Evolutionary conservation across 1,140 invertebrate species (phyloP), one percentile per base, ranked within the genome.

Genomic region (Oscheius sp.): DNA sequence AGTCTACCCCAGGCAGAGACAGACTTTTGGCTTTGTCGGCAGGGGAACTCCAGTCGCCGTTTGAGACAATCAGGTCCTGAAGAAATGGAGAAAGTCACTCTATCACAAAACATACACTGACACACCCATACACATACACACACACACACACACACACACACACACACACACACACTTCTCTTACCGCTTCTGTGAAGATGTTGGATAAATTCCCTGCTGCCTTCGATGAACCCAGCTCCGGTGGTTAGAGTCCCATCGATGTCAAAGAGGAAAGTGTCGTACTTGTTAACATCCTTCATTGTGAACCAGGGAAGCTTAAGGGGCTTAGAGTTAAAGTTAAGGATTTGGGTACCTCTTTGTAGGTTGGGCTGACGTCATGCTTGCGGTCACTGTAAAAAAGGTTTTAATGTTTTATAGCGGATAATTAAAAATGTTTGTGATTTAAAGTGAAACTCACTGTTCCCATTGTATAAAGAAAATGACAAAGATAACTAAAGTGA

Each of bases 231-330:
- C 7, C 49, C 49, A 26, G 15, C 49, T 23, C 7, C 49, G 49
- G 15, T 55, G 15, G 15, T 55, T 23, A 55, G 7, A 7, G 49
- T 55, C 23, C 49, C 49, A 26, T 55, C 49, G 15, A 55, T 26
- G 49, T 55, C 49, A 23, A 55, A 55, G 7, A 55, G 49, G 23
- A 55, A 55, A 4, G 49, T 55, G 7, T 55, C 49, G 49, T 55
- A 55, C 4, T 55, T 55, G 15, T 55, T 26, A 20, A 55, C 15
- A 4, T 55, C 7, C 7, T 20, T 4, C 7, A 26, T 15, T 4
- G 49, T 13, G 7, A 55, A 4, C 49, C 49, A 55, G 7, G 15
- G 7, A 7, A 55, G 49, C 49, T 55, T 15, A 23, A 55, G 28
- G 7, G n/a, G n/a, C n/a, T n/a, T n/a, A n/a, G n/a, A n/a, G n/a